Base-by-base conservation (phyloP, 2,113 vertebrate genomes). In the Nothoprocta pentlandii region DNA sequence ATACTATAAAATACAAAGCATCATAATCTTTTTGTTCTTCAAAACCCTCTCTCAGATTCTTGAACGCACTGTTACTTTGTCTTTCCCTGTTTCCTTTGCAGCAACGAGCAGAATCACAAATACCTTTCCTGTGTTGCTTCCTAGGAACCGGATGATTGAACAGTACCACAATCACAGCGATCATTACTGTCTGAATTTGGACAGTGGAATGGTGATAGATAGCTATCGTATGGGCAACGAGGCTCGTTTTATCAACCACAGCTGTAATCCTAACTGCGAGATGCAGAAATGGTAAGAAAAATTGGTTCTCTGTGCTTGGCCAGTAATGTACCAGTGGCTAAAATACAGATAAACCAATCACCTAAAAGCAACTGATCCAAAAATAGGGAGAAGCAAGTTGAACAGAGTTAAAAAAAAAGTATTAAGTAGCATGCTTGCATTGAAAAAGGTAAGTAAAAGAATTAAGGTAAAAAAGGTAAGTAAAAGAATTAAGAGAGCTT, bases 211-310 rank as follows among this genome's bases (percentile, higher is more conserved):
- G 99, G 99, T 99, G 96, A 99, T 99, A 62, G 99, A 99, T 97
- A 99, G 99, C 97, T 99, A 99, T 56, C 98, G 99, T 51, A 99
- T 99, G 99, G 99, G 99, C 96, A 99, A 99, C 49, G 99, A 99
- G 96, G 99, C 99, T 8, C 99, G 99, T 28, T 99, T 99, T 96
- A 99, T 99, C 97, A 99, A 99, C 98, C 99, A 99, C 98, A 99
- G 99, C 98, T 99, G 99, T 88, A 98, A 99, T 68, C 99, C 99
- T 82, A 99, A 99, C 98, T 99, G 99, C 46, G 99, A 99, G 97
- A 99, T 99, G 99, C 99, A 99, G 97, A 99, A 99, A 97, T 99
- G 99, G 99, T 99, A 97, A 98, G 99, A 4, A 58, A 69, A 1
- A 28, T 16, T 20, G 3, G 0, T 22, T n/a, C 59, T 93, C 8